phyloP scores from a whole-genome alignment of 2,888 invertebrate genomes.

The Drosophila pseudotalamancana region DNA sequence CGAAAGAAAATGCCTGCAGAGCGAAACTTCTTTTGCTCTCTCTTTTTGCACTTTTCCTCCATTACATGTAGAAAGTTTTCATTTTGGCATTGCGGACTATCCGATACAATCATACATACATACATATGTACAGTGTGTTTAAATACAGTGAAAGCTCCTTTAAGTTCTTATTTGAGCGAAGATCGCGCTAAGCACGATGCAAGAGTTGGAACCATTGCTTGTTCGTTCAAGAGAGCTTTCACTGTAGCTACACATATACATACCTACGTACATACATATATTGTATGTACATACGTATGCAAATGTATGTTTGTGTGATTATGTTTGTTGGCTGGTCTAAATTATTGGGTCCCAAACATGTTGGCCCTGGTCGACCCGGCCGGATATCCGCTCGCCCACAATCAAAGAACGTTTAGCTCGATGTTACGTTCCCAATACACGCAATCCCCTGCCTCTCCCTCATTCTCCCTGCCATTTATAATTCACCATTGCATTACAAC shows the following conservation, averaged over 20 bases:
- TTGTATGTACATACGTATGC: not conserved
- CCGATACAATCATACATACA: too few relatives aligned
- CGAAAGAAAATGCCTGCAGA: too few relatives aligned
- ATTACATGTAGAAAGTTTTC: too few relatives aligned
- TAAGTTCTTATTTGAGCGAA: not conserved
- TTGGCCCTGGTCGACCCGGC: not conserved
- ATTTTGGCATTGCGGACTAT: too few relatives aligned
- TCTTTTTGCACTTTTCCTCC: too few relatives aligned
- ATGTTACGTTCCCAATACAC: not conserved
- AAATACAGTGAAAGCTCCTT: not conserved
- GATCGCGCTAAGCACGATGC: not conserved
- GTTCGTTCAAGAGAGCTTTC: not conserved
- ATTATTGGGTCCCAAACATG: constrained; percentile 11
- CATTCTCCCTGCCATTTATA: not conserved
- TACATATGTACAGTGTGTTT: not conserved
- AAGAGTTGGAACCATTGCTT: not conserved
- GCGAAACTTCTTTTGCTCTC: not conserved
- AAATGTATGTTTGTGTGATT: not conserved
- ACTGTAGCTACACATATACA: constrained; percentile 8
- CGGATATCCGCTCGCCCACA: constrained; percentile 32
- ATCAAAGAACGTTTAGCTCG: not conserved
- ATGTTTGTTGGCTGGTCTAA: not conserved
- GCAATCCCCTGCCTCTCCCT: not conserved
- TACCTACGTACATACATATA: not conserved
- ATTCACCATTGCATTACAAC: constrained; percentile 12